Evolutionary conservation across 2,888 invertebrate genomes (phyloP).

Genomic region (Arge pagana): DNA sequence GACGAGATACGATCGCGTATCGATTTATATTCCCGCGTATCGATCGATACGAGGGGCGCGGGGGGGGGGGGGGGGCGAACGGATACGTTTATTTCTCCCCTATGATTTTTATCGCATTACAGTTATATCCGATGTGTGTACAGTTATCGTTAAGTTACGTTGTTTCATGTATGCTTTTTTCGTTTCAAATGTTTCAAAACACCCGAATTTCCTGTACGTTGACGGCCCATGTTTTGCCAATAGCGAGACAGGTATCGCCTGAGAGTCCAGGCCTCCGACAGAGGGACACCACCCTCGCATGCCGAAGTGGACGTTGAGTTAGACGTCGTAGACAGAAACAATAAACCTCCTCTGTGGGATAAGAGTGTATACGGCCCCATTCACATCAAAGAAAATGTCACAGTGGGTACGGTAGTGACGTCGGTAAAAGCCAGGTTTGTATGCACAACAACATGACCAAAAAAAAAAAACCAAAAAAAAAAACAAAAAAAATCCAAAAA

Average conservation of each 20-base stretch:
- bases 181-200: conserved; percentile 39
- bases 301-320: conserved; percentile 97
- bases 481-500: conserved; percentile 21
- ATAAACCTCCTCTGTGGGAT: conserved; percentile 98
- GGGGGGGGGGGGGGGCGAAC: too few species aligned
- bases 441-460: conserved; percentile 55
- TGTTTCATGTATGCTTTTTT: conserved; percentile 31
- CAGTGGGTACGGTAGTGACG: conserved; percentile 98
- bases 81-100: too few species aligned
- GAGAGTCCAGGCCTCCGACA: conserved; percentile 95
- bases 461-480: conserved; percentile 27
- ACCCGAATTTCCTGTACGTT: conserved; percentile 64
- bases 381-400: conserved; percentile 98
- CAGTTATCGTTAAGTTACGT: too few species aligned
- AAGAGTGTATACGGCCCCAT: conserved; percentile 94
- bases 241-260: conserved; percentile 97
- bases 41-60: too few species aligned
- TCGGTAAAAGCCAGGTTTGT: conserved; percentile 98
- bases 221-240: conserved; percentile 72
- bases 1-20: too few species aligned
- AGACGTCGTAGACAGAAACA: conserved; percentile 98
- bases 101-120: too few species aligned
- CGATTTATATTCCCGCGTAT: too few species aligned
- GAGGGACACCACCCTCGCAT: conserved; percentile 88
- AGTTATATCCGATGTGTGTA: too few species aligned